Conservation (phyloP, 2,888 invertebrate species). For the Mamestra brassicae region DNA sequence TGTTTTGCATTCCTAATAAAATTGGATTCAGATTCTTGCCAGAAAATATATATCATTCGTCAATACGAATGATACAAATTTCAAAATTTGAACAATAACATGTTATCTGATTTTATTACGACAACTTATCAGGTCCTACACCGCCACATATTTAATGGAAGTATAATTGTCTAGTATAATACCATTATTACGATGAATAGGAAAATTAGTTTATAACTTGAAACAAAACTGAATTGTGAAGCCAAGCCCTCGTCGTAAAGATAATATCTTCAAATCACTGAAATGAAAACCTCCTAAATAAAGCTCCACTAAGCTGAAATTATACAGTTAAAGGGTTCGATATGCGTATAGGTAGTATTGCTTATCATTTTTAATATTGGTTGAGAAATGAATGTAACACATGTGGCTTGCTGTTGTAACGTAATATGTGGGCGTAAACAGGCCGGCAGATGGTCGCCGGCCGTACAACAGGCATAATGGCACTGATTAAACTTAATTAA, state of each 20-base stretch:
- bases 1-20: neutral
- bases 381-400: constrained; percentile 66
- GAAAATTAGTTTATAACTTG: constrained; percentile 41
- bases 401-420: constrained; percentile 78
- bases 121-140: constrained; percentile 44
- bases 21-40: neutral
- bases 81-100: constrained; percentile 63
- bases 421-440: constrained; percentile 87
- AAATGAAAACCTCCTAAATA: constrained; percentile 6
- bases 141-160: constrained; percentile 48
- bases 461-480: constrained; percentile 77
- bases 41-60: constrained; percentile 32
- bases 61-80: constrained; percentile 2
- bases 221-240: constrained; percentile 30
- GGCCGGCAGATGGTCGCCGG: constrained; percentile 85
- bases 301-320: constrained; percentile 8
- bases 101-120: constrained; percentile 63
- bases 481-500: constrained; percentile 91
- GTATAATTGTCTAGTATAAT: constrained; percentile 50
- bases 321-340: neutral
- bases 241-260: neutral
- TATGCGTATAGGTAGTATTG: neutral
- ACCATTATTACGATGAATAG: constrained; percentile 39
- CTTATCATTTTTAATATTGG: constrained; percentile 60
- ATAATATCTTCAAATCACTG: constrained; percentile 33